Base-by-base conservation (phyloP, 2,797 vertebrate species). In the Choloepus didactylus region DNA sequence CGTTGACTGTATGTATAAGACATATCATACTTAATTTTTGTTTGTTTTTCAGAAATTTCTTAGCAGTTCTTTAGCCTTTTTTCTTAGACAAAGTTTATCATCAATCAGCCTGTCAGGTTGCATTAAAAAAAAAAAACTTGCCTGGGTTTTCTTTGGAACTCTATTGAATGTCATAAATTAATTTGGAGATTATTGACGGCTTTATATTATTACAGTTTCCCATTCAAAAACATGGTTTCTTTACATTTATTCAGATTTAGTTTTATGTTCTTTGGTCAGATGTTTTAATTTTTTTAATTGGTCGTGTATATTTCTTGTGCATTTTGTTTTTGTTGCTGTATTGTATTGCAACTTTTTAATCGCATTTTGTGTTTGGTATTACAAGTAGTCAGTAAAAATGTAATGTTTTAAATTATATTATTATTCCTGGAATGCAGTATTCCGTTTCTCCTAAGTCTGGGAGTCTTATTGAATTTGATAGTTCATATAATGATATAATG, bases 291-390 rank as follows among this genome's bases (percentile, higher is more conserved):
- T 83, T 66, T 83, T 66, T 38, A 76, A 0, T 81, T 88, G 69
- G n/a, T 51, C n/a, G 69, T 89, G 16, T 9, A 41, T 19, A 82
- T 67, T 89, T 96, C 41, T 92, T 88, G 5, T 76, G 25, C 27
- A 82, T 88, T 91, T 93, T 93, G 67, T 85, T 92, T 72, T 94
- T 89, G 56, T 83, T 92, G 23, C 23, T 87, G 3, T 73, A 67
- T n/a, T 83, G 18, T 86, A 51, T 69, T 31, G 51, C 87, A 92
- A 83, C 9, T 87, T 89, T 62, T 31, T 64, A 31, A 89, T 19
- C 60, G 41, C 6, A 79, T 83, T 83, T 83, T n/a, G 5, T 80
- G 46, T 51, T 95, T 87, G 6, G 44, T 85, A 35, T 88, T 85
- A 51, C 3, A 93, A 51, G 6, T 84, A 54, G 64, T 91, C 8